phyloP scores from a whole-genome alignment of 2,888 invertebrate species.

The Drosophila pseudotalamancana region DNA sequence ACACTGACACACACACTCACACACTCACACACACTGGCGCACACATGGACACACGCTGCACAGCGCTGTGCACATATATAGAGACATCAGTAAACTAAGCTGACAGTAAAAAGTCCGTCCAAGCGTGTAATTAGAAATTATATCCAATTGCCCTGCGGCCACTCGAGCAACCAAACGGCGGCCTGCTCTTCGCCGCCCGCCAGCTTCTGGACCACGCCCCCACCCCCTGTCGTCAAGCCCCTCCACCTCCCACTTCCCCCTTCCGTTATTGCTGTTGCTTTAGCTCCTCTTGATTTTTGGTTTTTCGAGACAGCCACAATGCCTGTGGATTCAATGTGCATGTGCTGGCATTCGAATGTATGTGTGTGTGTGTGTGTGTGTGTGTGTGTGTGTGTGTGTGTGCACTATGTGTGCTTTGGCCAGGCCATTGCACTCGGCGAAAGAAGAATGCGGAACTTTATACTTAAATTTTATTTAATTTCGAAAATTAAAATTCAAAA shows the following conservation, averaged over 20 bases:
- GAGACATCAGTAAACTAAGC: slow-evolving; percentile 80
- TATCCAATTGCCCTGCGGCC: slow-evolving; percentile 83
- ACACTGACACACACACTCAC: slow-evolving; percentile 27
- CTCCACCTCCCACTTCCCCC: neutral
- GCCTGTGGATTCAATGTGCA: slow-evolving; percentile 62
- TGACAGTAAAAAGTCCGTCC: slow-evolving; percentile 81
- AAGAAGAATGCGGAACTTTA: neutral
- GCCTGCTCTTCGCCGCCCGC: slow-evolving; percentile 11
- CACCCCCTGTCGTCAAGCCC: neutral
- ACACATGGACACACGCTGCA: too few species aligned
- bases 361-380: slow-evolving; percentile 9
- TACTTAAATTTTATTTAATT: neutral
- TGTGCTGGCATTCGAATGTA: slow-evolving; percentile 26
- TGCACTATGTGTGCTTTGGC: slow-evolving; percentile 13
- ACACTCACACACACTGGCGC: slow-evolving; percentile 12
- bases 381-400: slow-evolving; percentile 5
- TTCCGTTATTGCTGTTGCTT: neutral
- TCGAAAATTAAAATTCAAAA: too few species aligned
- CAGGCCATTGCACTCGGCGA: slow-evolving; percentile 8
- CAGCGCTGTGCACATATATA: slow-evolving; percentile 51
- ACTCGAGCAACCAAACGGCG: slow-evolving; percentile 67
- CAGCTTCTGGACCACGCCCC: neutral
- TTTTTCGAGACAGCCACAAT: slow-evolving; percentile 74
- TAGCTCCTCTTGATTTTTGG: slow-evolving; percentile 68
- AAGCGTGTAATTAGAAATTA: slow-evolving; percentile 84